These are phyloP conservation scores for Isaurus tuberculatus DNA, from an alignment of 92 coral and sea anemone species.

Conservation along the genomic window DNA sequence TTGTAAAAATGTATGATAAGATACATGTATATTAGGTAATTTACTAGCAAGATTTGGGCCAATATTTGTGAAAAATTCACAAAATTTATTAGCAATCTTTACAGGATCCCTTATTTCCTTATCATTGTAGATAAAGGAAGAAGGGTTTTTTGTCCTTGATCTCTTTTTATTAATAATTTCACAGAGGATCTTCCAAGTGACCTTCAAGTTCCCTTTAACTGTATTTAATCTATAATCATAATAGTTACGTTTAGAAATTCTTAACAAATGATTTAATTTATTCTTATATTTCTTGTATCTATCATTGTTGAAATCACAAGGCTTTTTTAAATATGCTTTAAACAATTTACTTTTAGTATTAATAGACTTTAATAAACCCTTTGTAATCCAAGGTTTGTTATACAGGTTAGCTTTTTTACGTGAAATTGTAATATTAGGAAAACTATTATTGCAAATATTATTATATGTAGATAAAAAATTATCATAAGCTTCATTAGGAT, in stretches of 20 bases:
- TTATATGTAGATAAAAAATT: conserved; percentile 43
- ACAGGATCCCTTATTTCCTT: neutral
- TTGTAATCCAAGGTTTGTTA: conserved; percentile 44
- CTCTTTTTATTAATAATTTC: conserved; percentile 26
- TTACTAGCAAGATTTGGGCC: neutral
- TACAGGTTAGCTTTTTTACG: conserved; percentile 13
- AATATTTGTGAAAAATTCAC: neutral
- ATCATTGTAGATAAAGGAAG: neutral
- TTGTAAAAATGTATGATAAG: no score
- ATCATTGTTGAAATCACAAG: conserved; percentile 8
- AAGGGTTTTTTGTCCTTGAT: neutral
- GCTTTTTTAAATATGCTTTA: conserved; percentile 45
- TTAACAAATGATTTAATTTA: conserved; percentile 53
- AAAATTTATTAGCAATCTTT: conserved; percentile 11
- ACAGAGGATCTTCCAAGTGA: conserved; percentile 50
- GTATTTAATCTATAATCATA: conserved; percentile 50
- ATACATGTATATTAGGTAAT: neutral
- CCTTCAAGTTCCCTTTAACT: conserved; percentile 47
- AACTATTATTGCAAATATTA: conserved; percentile 37
- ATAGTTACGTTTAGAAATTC: conserved; percentile 50
- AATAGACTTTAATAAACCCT: conserved; percentile 48
- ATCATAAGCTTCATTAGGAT: conserved; percentile 26
- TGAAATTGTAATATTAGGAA: conserved; percentile 26
- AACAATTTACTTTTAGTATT: conserved; percentile 55
- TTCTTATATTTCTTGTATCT: conserved; percentile 63